These are phyloP conservation scores for Adineta ricciae DNA, from an alignment of 2,888 invertebrate genomes.

Conservation along the genomic window DNA sequence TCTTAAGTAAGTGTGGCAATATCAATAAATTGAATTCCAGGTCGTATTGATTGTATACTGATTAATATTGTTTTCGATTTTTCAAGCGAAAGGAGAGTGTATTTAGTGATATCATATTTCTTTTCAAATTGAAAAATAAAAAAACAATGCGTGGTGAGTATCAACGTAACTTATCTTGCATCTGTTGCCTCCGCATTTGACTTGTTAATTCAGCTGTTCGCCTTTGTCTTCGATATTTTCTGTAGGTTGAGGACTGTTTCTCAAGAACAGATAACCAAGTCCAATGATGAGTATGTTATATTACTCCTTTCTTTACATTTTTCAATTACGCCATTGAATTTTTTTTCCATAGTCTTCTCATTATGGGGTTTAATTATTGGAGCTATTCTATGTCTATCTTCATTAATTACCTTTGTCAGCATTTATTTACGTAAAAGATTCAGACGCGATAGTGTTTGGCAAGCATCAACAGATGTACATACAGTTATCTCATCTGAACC, in stretches of 20 bases:
- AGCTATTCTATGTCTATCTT: neutral
- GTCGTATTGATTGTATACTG: no score
- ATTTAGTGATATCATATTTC: no score
- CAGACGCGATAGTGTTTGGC: neutral
- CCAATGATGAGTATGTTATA: neutral
- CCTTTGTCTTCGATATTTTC: neutral
- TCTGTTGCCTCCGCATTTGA: neutral
- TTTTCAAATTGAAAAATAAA: no score
- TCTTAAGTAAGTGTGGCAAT: no score
- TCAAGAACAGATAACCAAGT: neutral
- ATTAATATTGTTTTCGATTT: no score
- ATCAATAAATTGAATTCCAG: no score
- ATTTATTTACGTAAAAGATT: neutral
- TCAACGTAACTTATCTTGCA: neutral
- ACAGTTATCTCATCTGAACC: neutral
- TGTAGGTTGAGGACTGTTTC: neutral
- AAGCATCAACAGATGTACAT: neutral
- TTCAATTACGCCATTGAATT: no score
- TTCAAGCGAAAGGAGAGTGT: no score
- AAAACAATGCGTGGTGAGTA: neutral
- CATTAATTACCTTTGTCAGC: neutral
- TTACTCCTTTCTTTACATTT: no score
- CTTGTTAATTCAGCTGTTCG: neutral
- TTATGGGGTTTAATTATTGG: neutral
- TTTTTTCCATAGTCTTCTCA: neutral